Percentiles rank a stretch among this genome's conserved stretches.
Evolutionary conservation across 2,113 vertebrate genomes (phyloP).

Genomic region (Campylomormyrus numenius): DNA sequence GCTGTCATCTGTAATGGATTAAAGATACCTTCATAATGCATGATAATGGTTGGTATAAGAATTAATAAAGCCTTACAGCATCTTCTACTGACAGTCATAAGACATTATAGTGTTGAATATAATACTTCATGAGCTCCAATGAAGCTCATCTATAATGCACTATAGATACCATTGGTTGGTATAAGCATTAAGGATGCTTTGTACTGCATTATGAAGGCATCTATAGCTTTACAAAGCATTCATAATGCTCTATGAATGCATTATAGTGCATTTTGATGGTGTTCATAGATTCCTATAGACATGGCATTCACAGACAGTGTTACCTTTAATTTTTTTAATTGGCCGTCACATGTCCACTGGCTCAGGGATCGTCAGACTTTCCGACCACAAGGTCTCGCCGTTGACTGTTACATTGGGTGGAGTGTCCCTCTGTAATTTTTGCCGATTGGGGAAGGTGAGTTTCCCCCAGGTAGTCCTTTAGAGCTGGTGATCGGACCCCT

Average conservation of each 20-base stretch:
- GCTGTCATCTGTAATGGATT: neutral
- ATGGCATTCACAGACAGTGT: neutral
- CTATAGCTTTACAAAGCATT: neutral
- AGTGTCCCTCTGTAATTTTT: neutral
- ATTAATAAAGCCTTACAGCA: neutral
- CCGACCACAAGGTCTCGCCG: neutral
- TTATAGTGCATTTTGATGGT: neutral
- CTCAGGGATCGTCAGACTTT: neutral
- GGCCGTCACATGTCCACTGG: neutral
- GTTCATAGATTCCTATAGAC: neutral
- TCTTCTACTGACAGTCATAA: neutral
- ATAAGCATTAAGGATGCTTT: neutral
- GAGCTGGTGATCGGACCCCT: neutral
- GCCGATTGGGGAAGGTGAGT: neutral
- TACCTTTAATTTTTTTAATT: neutral
- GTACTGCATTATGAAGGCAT: neutral
- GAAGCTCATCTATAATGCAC: neutral
- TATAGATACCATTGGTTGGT: neutral
- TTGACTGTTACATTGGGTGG: neutral
- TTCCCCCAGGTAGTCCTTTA: neutral
- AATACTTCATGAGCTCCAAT: neutral
- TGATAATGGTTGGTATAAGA: neutral
- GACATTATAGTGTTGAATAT: neutral
- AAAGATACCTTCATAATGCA: neutral
- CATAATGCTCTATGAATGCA: neutral